These are phyloP conservation scores for Antheraea mylitta DNA, from an alignment of 1,140 invertebrate genomes.

Conservation along the genomic window DNA sequence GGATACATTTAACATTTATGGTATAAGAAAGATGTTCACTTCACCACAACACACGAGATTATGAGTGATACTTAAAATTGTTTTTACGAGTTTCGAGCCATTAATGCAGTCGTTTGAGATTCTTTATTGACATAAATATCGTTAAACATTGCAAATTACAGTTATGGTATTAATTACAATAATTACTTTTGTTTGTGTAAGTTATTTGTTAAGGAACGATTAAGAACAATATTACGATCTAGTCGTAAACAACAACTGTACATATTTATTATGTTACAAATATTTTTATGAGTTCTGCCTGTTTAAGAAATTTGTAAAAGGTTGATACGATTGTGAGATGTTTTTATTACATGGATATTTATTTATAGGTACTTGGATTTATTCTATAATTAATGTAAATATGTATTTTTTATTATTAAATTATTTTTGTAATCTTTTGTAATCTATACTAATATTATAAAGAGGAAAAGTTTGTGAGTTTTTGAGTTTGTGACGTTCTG, in stretches of 20 bases:
- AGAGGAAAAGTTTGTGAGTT: too few species aligned
- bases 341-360: too few species aligned
- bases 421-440: too few species aligned
- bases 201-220: neutral
- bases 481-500: too few species aligned
- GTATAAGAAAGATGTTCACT: neutral
- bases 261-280: neutral
- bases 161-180: conserved; percentile 4
- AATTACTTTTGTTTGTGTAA: conserved; percentile 3
- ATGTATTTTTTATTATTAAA: too few species aligned
- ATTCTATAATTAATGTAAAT: too few species aligned
- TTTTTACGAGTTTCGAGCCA: conserved; percentile 11
- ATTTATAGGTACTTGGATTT: too few species aligned
- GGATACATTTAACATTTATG: neutral
- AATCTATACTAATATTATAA: too few species aligned
- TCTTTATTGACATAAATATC: conserved; percentile 14
- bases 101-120: conserved; percentile 10
- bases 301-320: neutral
- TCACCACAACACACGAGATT: conserved; percentile 8
- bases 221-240: neutral
- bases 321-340: neutral
- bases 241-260: neutral
- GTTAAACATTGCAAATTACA: conserved; percentile 3
- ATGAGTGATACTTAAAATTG: conserved; percentile 15
- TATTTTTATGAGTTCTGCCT: neutral